phyloP scores from a whole-genome alignment of 2,888 invertebrate genomes.

The Deroplatys truncata region DNA sequence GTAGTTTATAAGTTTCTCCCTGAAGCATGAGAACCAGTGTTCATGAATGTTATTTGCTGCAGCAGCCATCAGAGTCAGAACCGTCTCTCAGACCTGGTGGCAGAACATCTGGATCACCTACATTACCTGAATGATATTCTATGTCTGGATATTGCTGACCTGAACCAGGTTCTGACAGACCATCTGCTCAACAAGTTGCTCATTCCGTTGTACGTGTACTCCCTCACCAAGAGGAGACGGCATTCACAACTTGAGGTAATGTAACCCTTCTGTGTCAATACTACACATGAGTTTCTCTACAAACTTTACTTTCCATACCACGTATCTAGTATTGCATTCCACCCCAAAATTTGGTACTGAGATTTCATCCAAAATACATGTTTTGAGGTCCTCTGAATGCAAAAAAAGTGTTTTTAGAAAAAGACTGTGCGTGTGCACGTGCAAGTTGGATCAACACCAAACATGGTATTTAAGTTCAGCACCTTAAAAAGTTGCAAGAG shows the following conservation, averaged over 20 bases:
- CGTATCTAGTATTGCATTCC: too few species aligned
- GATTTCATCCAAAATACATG: too few species aligned
- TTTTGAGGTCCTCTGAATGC: neutral
- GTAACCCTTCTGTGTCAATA: neutral
- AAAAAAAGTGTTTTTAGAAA: too few species aligned
- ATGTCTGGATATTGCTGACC: conserved; percentile 82
- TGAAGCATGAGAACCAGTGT: too few species aligned
- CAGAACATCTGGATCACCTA: conserved; percentile 94
- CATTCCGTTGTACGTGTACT: conserved; percentile 91
- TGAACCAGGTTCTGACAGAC: conserved; percentile 91
- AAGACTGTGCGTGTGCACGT: too few species aligned
- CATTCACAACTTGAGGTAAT: conserved; percentile 35
- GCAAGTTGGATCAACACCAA: too few species aligned
- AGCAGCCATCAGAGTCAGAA: conserved; percentile 85
- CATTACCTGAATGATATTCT: conserved; percentile 97
- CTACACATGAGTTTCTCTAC: neutral
- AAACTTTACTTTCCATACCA: too few species aligned
- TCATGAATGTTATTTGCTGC: neutral
- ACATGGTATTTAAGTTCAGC: too few species aligned
- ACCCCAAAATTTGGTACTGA: too few species aligned
- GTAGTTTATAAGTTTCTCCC: too few species aligned
- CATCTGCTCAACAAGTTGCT: conserved; percentile 89
- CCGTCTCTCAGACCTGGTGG: conserved; percentile 87
- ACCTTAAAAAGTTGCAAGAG: too few species aligned
- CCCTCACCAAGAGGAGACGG: conserved; percentile 56